Evolutionary conservation across 2,888 invertebrate species (phyloP).

Genomic region (Chalcis sispes): DNA sequence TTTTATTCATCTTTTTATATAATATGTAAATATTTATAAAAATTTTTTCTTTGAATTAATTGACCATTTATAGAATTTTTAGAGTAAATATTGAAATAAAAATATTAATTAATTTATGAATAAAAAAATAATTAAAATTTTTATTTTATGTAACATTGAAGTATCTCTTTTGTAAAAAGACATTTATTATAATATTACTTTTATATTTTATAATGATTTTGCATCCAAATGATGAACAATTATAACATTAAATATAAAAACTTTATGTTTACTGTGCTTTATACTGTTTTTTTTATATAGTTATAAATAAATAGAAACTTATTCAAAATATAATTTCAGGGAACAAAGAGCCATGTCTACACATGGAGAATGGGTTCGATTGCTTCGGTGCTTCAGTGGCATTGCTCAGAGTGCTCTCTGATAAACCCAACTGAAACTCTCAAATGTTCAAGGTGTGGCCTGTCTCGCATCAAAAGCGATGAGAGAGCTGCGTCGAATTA

Average conservation of each 20-base stretch:
- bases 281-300: neutral
- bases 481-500: constrained; percentile 58
- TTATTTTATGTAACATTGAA: too few relatives aligned
- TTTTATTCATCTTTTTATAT: too few relatives aligned
- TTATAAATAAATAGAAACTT: neutral
- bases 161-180: too few relatives aligned
- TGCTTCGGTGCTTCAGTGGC: constrained; percentile 95
- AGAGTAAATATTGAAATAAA: too few relatives aligned
- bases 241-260: neutral
- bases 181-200: too few relatives aligned
- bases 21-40: too few relatives aligned
- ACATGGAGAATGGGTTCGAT: constrained; percentile 89
- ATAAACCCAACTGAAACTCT: constrained; percentile 92
- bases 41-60: too few relatives aligned
- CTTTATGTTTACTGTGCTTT: neutral
- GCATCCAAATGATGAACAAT: constrained; percentile 3
- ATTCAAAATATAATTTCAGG: constrained; percentile 43
- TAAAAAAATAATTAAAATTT: too few relatives aligned
- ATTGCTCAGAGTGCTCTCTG: constrained; percentile 91
- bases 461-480: constrained; percentile 69
- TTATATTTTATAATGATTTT: too few relatives aligned
- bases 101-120: too few relatives aligned
- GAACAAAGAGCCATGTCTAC: constrained; percentile 77
- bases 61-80: too few relatives aligned
- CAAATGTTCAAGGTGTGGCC: constrained; percentile 89